phyloP scores from a whole-genome alignment of 2,888 invertebrate genomes.

The Cheilosia soror region DNA sequence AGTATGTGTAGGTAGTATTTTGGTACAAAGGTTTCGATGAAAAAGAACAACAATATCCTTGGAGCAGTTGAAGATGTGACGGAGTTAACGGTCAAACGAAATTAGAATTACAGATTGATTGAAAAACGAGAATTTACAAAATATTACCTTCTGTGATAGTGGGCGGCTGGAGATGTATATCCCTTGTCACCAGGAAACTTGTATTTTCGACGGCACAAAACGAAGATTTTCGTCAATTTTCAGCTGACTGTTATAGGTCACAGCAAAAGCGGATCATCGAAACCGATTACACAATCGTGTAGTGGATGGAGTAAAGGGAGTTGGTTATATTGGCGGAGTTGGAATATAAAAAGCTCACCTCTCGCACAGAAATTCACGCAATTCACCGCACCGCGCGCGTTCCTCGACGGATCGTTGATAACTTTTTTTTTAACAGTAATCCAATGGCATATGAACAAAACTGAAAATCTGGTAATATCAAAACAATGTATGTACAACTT shows the following conservation, averaged over 20 bases:
- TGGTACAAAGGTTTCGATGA: constrained; percentile 16
- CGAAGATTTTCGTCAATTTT: not conserved
- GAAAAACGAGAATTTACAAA: not conserved
- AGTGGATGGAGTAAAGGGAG: constrained; percentile 19
- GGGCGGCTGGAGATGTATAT: constrained; percentile 17
- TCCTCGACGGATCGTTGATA: constrained; percentile 10
- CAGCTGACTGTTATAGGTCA: constrained; percentile 42
- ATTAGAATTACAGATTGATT: constrained; percentile 25
- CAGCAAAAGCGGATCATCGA: constrained; percentile 40
- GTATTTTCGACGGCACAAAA: not conserved
- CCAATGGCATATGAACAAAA: constrained; percentile 8
- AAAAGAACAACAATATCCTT: not conserved
- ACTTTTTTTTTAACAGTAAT: constrained; percentile 17
- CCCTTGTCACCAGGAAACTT: not conserved
- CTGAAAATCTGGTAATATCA: constrained; percentile 13
- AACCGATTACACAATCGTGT: constrained; percentile 69
- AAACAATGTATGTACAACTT: constrained; percentile 10
- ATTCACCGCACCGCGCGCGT: constrained; percentile 52
- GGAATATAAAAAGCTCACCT: constrained; percentile 35
- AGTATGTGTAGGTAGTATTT: constrained; percentile 17
- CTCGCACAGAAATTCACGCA: constrained; percentile 32
- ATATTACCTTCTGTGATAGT: constrained; percentile 30
- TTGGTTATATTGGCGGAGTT: constrained; percentile 33
- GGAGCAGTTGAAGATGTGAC: too few species aligned
- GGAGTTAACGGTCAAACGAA: constrained; percentile 33